A percentile compares a stretch with the other conserved stretches of the same genome.
Conservation (phyloP, 2,113 vertebrate genomes). For the Seriola quinqueradiata region DNA sequence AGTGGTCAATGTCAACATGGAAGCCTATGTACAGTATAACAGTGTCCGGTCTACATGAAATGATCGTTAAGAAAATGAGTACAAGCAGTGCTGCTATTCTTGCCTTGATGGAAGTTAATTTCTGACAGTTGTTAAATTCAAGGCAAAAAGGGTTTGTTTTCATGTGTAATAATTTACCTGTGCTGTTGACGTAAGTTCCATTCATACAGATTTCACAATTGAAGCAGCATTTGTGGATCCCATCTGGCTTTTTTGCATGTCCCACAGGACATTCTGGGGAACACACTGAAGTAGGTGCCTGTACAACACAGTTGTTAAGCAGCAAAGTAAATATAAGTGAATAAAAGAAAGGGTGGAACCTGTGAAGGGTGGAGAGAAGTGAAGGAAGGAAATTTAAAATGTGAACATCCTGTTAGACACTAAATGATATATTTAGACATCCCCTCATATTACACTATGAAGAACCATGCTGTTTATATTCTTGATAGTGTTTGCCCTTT, state of each 20-base stretch:
- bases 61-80: no score
- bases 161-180: constrained; percentile 70
- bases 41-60: no score
- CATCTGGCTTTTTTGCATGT: constrained; percentile 39
- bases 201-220: constrained; percentile 79
- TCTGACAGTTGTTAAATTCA: no score
- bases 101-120: no score
- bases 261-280: constrained; percentile 55
- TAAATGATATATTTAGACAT: background rate
- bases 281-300: constrained; percentile 69
- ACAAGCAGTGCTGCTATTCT: no score
- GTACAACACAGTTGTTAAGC: constrained; percentile 1
- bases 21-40: no score
- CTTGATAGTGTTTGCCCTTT: no score
- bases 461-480: no score
- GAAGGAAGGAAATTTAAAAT: no score
- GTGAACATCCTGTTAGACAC: background rate
- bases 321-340: background rate
- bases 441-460: no score
- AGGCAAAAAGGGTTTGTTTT: background rate
- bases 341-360: background rate
- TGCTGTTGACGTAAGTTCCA: constrained; percentile 86
- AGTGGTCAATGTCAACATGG: no score
- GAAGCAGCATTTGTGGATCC: constrained; percentile 86
- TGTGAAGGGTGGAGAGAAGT: background rate